Evolutionary conservation across 2,888 invertebrate species (phyloP).

Genomic region (Venusia cambrica): DNA sequence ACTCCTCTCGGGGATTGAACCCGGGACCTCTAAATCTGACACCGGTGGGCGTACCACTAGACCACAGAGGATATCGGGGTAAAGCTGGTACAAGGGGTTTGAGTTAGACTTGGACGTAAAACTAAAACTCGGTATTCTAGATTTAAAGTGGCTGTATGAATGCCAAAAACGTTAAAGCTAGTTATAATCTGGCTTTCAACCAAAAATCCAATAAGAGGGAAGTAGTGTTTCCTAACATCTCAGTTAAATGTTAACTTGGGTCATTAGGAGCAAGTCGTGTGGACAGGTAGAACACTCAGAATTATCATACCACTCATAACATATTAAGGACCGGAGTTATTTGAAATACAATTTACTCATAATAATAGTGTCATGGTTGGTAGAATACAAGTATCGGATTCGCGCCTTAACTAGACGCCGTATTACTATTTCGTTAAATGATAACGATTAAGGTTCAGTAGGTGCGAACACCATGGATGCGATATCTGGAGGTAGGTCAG

Average conservation of each 20-base stretch:
- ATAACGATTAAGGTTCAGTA: constrained; percentile 20
- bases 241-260: constrained; percentile 18
- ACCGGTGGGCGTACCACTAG: too few species aligned
- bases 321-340: too few species aligned
- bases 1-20: too few species aligned
- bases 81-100: too few species aligned
- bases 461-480: constrained; percentile 34
- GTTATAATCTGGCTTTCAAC: constrained; percentile 24
- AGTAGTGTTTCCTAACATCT: constrained; percentile 14
- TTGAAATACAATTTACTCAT: too few species aligned
- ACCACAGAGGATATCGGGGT: too few species aligned
- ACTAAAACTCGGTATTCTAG: constrained; percentile 13
- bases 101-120: too few species aligned
- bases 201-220: constrained; percentile 22
- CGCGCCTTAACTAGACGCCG: neutral
- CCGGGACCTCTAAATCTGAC: too few species aligned
- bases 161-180: constrained; percentile 22
- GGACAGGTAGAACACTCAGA: constrained; percentile 9
- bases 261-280: constrained; percentile 23
- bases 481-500: constrained; percentile 74
- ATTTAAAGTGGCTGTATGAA: constrained; percentile 14
- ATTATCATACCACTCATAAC: too few species aligned
- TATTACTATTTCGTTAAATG: neutral
- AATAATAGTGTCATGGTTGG: too few species aligned
- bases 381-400: neutral